These are phyloP conservation scores for Leptopilina myrica DNA, from an alignment of 2,888 invertebrate genomes.

Conservation along the genomic window DNA sequence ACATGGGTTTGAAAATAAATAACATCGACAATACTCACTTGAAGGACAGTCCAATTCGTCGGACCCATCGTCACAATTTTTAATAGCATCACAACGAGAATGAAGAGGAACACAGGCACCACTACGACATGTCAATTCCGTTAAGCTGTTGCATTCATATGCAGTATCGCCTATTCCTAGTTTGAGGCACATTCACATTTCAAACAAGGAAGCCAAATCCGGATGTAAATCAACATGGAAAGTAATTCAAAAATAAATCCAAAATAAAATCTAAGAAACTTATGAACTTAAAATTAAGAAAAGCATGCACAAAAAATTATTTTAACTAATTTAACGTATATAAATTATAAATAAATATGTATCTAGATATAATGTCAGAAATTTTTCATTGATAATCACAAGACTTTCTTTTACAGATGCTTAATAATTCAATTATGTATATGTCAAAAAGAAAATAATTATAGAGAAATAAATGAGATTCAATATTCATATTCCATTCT, in stretches of 20 bases:
- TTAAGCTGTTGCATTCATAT: constrained; percentile 63
- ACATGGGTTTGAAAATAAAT: neutral
- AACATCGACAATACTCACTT: neutral
- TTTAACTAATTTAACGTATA: no score
- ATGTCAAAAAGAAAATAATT: no score
- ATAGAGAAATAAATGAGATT: no score
- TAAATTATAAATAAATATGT: no score
- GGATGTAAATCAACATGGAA: constrained; percentile 26
- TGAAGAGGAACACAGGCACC: constrained; percentile 79
- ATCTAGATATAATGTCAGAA: no score
- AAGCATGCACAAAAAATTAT: no score
- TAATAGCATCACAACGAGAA: constrained; percentile 79
- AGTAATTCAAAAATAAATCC: constrained; percentile 10
- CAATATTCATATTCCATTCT: no score
- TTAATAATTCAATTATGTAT: no score
- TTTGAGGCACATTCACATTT: constrained; percentile 28
- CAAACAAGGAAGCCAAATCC: constrained; percentile 36
- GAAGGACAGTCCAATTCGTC: constrained; percentile 79
- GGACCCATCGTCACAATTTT: constrained; percentile 80
- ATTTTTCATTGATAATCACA: no score
- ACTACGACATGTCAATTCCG: constrained; percentile 77
- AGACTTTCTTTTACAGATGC: no score
- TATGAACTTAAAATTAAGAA: neutral
- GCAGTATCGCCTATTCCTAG: constrained; percentile 12
- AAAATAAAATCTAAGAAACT: neutral